Conservation (phyloP, 2,113 vertebrate species). For the Ivindomyrus marchei region DNA sequence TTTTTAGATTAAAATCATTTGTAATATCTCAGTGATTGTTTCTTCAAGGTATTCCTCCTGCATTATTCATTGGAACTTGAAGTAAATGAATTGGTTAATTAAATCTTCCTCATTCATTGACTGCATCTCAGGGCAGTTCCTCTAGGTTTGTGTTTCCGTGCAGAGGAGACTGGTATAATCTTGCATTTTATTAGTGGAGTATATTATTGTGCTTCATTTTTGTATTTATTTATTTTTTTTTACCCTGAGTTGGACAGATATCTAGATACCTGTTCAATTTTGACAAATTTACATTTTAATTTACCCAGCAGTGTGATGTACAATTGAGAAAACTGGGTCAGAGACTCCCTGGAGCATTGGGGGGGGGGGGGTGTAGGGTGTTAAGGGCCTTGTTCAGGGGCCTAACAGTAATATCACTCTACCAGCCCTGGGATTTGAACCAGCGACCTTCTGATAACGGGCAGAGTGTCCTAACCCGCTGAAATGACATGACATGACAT, state of each 20-base stretch:
- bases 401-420: not conserved
- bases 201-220: not conserved
- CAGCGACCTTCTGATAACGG: not conserved
- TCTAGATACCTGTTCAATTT: not conserved
- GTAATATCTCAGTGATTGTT: not conserved
- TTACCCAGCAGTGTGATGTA: not conserved
- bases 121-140: not conserved
- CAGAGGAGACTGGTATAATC: not conserved
- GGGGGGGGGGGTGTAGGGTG: not conserved
- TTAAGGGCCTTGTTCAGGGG: not conserved
- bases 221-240: not conserved
- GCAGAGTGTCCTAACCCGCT: not conserved
- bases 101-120: not conserved
- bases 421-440: not conserved
- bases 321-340: not conserved
- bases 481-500: not conserved
- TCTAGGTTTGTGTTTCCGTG: not conserved
- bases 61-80: not conserved
- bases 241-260: not conserved
- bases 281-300: not conserved
- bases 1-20: not conserved
- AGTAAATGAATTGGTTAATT: conserved; percentile 12
- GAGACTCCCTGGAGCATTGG: not conserved
- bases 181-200: not conserved
- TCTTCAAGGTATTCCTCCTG: not conserved